Percentiles rank a stretch among this genome's conserved stretches.
Conservation (phyloP, 2,888 invertebrate species). For the Limnephilus lunatus region DNA sequence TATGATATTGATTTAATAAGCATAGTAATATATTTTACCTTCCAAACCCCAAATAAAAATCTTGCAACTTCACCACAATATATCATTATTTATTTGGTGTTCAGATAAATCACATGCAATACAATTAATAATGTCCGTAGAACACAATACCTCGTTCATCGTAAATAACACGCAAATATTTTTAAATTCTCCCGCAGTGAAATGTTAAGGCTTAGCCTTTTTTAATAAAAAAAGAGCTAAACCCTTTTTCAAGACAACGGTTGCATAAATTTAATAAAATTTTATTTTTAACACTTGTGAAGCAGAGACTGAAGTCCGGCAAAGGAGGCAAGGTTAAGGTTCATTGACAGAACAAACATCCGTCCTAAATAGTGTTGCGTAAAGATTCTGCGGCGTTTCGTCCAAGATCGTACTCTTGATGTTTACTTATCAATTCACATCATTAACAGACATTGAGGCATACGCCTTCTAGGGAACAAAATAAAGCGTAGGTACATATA, state of each 20-base stretch:
- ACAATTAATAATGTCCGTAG: not conserved
- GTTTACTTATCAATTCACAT: not conserved
- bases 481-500: not conserved
- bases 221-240: not conserved
- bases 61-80: not conserved
- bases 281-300: not conserved
- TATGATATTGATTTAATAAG: too few relatives aligned
- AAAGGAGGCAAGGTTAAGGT: not conserved
- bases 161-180: not conserved
- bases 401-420: not conserved
- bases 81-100: not conserved
- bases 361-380: not conserved
- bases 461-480: not conserved
- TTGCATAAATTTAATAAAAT: too few relatives aligned
- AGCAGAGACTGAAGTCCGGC: not conserved
- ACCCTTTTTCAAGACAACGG: not conserved
- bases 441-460: not conserved
- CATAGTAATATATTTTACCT: too few relatives aligned
- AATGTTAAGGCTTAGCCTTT: not conserved
- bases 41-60: not conserved
- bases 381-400: not conserved
- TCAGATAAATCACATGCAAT: not conserved
- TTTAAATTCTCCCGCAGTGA: not conserved
- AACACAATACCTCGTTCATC: not conserved
- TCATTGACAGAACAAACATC: not conserved